A percentile compares a stretch with the other conserved stretches of the same genome.
phyloP scores from a whole-genome alignment of 1,140 invertebrate genomes.

The Psilanteris sp. region DNA sequence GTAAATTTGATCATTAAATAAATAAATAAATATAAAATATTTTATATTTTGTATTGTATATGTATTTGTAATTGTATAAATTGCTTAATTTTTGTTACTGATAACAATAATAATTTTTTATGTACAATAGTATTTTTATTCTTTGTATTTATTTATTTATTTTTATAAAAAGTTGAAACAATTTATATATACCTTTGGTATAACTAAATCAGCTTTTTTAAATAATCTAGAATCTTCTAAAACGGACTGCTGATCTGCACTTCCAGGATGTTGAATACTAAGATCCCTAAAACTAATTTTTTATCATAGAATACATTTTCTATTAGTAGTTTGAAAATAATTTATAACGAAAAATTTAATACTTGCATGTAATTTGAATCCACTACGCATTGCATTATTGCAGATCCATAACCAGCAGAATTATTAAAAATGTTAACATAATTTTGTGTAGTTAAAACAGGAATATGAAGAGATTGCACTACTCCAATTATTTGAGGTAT shows the following conservation, averaged over 20 bases:
- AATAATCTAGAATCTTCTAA: constrained; percentile 66
- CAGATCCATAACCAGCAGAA: constrained; percentile 62
- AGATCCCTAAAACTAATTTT: constrained; percentile 68
- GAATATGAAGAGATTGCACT: constrained; percentile 63
- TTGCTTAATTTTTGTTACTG: no score
- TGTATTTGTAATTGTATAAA: no score
- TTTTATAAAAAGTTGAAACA: no score
- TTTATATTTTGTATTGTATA: no score
- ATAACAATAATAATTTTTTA: no score
- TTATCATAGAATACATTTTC: no score
- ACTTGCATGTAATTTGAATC: constrained; percentile 65
- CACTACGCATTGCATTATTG: constrained; percentile 64
- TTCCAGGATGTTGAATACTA: constrained; percentile 66
- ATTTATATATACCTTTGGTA: constrained; percentile 66
- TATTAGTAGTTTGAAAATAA: no score
- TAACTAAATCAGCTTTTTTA: constrained; percentile 53
- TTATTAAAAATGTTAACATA: constrained; percentile 60
- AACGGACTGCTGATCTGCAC: constrained; percentile 40
- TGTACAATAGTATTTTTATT: no score
- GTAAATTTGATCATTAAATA: no score
- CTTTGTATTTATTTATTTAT: no score
- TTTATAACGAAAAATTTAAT: background rate
- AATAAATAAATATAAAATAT: no score
- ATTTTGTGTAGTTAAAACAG: constrained; percentile 37
- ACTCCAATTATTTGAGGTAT: constrained; percentile 64